Percentiles rank a stretch among this genome's conserved stretches.
Evolutionary conservation across 2,797 vertebrate genomes (phyloP).

Genomic region (Thamnophis elegans): DNA sequence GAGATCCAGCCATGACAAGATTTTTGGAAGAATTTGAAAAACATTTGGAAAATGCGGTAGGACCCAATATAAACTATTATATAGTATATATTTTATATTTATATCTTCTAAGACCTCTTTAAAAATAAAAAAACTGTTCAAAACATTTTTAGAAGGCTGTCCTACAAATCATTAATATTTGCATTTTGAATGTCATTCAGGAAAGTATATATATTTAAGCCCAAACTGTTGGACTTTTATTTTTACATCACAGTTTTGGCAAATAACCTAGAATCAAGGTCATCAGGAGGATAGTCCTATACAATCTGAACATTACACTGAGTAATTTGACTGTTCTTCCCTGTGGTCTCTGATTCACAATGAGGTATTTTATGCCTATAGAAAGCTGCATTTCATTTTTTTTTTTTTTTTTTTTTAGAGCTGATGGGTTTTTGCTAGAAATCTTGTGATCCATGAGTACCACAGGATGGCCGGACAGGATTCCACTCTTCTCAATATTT

Average conservation of each 20-base stretch:
- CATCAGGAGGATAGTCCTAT: background rate
- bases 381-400: background rate
- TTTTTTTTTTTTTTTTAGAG: background rate
- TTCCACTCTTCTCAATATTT: background rate
- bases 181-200: background rate
- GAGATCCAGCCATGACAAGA: slow-evolving; percentile 90
- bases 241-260: background rate
- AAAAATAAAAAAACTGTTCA: background rate
- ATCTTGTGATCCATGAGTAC: background rate
- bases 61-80: slow-evolving; percentile 33
- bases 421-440: background rate
- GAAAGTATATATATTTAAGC: background rate
- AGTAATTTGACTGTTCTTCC: background rate
- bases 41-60: slow-evolving; percentile 86
- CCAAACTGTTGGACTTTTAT: background rate
- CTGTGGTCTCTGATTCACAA: background rate
- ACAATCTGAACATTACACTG: background rate
- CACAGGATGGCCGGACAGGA: background rate
- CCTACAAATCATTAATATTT: background rate
- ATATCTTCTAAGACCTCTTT: background rate
- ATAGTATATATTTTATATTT: background rate
- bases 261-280: background rate
- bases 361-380: background rate
- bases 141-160: background rate
- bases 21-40: slow-evolving; percentile 96